Evolutionary conservation across 2,113 vertebrate genomes (phyloP).

Genomic region (Callithrix jacchus): DNA sequence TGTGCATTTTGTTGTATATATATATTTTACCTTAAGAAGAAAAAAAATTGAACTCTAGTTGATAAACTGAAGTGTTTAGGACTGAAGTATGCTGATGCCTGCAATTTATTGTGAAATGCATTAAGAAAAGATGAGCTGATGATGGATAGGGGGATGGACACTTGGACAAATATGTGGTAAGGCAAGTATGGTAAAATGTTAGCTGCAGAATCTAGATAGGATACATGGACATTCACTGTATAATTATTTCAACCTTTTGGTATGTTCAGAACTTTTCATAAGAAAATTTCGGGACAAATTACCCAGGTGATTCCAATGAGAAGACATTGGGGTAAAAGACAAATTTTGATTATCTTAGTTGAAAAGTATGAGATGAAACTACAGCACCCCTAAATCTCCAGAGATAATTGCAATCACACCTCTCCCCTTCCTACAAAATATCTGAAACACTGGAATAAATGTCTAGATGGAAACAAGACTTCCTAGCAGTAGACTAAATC

Average conservation of each 20-base stretch:
- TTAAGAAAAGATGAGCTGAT: not conserved
- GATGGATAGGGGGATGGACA: not conserved
- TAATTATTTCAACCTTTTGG: not conserved
- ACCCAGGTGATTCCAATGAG: not conserved
- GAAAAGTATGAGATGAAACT: not conserved
- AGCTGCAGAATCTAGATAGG: not conserved
- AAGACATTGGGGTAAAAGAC: not conserved
- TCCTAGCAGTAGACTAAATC: not conserved
- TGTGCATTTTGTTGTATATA: not conserved
- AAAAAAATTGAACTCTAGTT: not conserved
- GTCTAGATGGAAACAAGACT: not conserved
- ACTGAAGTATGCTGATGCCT: not conserved
- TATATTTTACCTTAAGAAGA: not conserved
- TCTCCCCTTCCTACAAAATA: not conserved
- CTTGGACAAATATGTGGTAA: not conserved
- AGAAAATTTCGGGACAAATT: not conserved
- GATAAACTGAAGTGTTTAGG: not conserved
- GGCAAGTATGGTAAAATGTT: not conserved
- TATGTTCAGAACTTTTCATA: constrained; percentile 8
- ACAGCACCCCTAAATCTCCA: not conserved
- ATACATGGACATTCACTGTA: not conserved
- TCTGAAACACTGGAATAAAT: not conserved
- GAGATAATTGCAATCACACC: not conserved
- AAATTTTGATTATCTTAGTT: constrained; percentile 14
- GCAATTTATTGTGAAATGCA: constrained; percentile 10